A percentile compares a stretch with the other conserved stretches of the same genome.
phyloP scores from a whole-genome alignment of 2,888 invertebrate species.

The Baronia brevicornis region DNA sequence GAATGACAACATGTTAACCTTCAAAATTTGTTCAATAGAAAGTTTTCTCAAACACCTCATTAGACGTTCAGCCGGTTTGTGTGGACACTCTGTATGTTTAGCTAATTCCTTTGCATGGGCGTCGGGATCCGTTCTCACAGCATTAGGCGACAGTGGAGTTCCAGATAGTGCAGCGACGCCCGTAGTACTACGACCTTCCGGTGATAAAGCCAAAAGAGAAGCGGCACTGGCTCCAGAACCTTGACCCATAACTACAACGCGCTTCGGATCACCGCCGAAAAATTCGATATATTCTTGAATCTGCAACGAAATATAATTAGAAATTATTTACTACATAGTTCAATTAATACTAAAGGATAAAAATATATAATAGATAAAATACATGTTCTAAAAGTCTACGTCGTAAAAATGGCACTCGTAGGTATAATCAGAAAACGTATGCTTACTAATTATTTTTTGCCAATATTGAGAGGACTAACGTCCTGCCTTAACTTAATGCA shows the following conservation, averaged over 20 bases:
- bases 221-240: slow-evolving; percentile 86
- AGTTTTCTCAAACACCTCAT: slow-evolving; percentile 79
- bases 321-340: background rate
- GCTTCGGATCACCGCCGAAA: slow-evolving; percentile 84
- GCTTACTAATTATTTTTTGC: no score
- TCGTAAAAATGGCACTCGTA: no score
- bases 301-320: slow-evolving; percentile 26
- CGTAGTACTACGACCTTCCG: slow-evolving; percentile 74
- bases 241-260: slow-evolving; percentile 84
- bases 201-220: slow-evolving; percentile 79
- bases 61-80: slow-evolving; percentile 74
- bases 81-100: slow-evolving; percentile 77
- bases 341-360: background rate
- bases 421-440: no score
- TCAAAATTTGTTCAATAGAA: slow-evolving; percentile 51
- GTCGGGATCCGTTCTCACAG: slow-evolving; percentile 78
- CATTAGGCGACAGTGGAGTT: slow-evolving; percentile 81
- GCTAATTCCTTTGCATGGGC: slow-evolving; percentile 78
- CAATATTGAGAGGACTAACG: no score
- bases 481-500: no score
- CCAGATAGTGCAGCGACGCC: slow-evolving; percentile 87
- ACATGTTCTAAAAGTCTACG: no score
- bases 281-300: slow-evolving; percentile 81
- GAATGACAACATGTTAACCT: no score
- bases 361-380: background rate